Percentiles rank a stretch among this genome's conserved stretches.
Conservation (phyloP, 2,797 vertebrate species). For the Hippopotamyrus pictus region DNA sequence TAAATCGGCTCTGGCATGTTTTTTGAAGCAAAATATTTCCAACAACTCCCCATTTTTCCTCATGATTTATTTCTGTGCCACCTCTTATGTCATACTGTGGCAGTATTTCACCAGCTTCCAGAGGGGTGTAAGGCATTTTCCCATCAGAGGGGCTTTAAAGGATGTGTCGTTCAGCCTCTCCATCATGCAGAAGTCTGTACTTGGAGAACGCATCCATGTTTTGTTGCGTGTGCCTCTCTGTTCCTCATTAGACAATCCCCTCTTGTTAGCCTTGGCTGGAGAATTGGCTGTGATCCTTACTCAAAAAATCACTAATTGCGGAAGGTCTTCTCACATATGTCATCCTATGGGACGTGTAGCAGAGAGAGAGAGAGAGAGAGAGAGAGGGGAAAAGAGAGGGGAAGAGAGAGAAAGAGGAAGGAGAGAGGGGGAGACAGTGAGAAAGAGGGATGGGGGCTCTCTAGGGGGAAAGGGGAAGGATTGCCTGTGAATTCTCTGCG, state of each 20-base stretch:
- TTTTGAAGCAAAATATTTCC: neutral
- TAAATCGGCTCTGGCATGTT: neutral
- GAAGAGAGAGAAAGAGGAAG: neutral
- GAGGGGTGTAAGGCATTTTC: neutral
- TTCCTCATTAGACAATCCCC: neutral
- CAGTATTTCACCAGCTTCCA: neutral
- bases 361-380: neutral
- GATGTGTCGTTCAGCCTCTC: neutral
- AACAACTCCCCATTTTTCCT: neutral
- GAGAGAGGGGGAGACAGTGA: neutral
- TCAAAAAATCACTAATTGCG: constrained; percentile 5
- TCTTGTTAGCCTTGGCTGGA: neutral
- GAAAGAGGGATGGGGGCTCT: neutral
- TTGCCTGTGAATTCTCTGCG: neutral
- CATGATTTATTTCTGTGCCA: neutral
- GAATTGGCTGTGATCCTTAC: constrained; percentile 6
- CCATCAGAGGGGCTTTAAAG: neutral
- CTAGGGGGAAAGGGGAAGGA: neutral
- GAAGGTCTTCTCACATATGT: neutral
- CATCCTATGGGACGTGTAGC: neutral
- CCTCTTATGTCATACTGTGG: neutral
- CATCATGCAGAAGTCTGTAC: neutral
- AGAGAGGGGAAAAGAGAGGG: neutral
- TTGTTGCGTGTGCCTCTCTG: neutral
- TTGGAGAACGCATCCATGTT: neutral